These are phyloP conservation scores for Talpa occidentalis DNA, from an alignment of 2,113 vertebrate species.

Conservation along the genomic window DNA sequence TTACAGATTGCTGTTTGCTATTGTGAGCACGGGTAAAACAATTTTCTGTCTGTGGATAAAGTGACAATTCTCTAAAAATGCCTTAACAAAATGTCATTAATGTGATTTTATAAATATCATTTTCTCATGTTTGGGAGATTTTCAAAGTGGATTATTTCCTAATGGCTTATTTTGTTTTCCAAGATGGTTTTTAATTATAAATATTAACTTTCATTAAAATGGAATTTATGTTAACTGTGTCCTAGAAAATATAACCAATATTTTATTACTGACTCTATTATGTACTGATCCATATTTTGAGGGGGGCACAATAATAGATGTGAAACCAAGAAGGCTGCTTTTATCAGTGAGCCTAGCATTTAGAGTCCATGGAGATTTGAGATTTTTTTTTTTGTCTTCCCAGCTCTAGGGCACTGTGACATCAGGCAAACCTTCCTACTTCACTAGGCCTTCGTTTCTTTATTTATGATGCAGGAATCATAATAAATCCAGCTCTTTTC, in stretches of 20 bases:
- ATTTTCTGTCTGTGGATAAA: constrained; percentile 42
- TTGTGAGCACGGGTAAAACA: constrained; percentile 51
- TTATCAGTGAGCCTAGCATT: neutral
- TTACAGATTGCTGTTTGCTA: constrained; percentile 34
- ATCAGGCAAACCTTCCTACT: neutral
- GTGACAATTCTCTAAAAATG: constrained; percentile 63
- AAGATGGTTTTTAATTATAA: constrained; percentile 46
- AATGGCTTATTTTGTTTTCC: constrained; percentile 44
- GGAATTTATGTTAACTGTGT: neutral
- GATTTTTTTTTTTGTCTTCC: neutral
- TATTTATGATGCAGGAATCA: neutral
- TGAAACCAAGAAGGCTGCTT: neutral
- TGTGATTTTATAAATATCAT: constrained; percentile 73
- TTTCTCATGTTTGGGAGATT: constrained; percentile 61
- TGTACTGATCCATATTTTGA: neutral
- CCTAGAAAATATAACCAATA: neutral
- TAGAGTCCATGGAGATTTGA: neutral
- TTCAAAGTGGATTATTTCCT: constrained; percentile 27
- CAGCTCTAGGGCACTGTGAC: neutral
- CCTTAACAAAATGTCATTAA: constrained; percentile 53
- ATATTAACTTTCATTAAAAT: constrained; percentile 16
- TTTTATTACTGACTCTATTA: neutral
- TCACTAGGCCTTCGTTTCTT: constrained; percentile 19
- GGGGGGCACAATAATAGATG: neutral
- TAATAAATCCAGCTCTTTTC: neutral